A percentile compares a stretch with the other conserved stretches of the same genome.
These are phyloP conservation scores for Cyanoramphus novaezelandiae DNA, from an alignment of 2,113 vertebrate genomes.

Conservation along the genomic window DNA sequence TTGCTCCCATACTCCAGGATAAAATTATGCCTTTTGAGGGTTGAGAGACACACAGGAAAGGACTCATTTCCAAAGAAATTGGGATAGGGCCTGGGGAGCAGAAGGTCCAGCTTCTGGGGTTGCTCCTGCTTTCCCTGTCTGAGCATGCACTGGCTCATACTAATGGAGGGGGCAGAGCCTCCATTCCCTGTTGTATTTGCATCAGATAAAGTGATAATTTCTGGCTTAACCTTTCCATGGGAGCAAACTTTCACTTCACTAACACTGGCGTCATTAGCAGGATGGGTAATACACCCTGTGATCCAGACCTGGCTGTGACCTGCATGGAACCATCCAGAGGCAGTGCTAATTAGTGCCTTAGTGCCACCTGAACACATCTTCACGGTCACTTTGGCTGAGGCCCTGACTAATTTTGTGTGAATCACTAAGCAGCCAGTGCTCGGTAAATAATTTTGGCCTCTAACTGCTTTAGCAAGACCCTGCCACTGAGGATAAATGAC, in stretches of 20 bases:
- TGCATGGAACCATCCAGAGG: neutral
- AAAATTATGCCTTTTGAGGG: neutral
- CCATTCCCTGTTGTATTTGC: neutral
- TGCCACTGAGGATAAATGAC: neutral
- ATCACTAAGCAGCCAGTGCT: neutral
- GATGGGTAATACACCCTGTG: neutral
- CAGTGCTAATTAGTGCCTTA: neutral
- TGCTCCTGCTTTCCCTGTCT: neutral
- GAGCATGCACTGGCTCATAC: neutral
- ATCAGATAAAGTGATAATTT: neutral
- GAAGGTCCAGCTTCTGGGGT: neutral
- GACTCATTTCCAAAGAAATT: fast-evolving
- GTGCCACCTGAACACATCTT: neutral
- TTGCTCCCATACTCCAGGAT: neutral
- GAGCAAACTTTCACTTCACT: slow-evolving; percentile 4
- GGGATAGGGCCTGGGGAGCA: neutral
- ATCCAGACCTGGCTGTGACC: neutral
- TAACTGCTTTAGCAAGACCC: neutral
- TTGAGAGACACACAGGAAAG: neutral
- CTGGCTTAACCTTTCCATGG: neutral
- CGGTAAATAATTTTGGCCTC: slow-evolving; percentile 17
- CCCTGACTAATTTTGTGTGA: neutral
- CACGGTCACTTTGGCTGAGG: neutral
- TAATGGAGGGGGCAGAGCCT: neutral
- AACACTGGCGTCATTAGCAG: neutral